A percentile compares a stretch with the other conserved stretches of the same genome.
Conservation (phyloP, 2,797 vertebrate species). For the Brachyrhaphis roseni region DNA sequence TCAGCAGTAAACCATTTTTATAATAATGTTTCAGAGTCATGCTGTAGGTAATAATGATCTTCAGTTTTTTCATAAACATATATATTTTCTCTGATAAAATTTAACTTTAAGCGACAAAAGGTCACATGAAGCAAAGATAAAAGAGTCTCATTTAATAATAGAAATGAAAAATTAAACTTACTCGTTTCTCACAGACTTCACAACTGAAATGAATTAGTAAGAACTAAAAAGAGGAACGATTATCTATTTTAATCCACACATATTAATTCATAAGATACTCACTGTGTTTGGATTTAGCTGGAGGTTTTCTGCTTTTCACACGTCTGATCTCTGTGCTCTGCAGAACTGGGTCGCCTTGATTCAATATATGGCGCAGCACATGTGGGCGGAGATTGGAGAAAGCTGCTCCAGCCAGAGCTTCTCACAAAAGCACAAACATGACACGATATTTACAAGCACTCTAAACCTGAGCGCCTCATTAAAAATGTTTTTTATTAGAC, state of each 20-base stretch:
- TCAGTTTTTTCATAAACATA: background rate
- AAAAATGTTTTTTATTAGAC: background rate
- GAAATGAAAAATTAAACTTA: background rate
- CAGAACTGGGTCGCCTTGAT: background rate
- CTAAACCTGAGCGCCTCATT: background rate
- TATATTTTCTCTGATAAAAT: background rate
- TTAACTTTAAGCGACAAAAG: background rate
- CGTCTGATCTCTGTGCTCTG: background rate
- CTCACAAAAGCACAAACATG: background rate
- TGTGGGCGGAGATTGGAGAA: conserved; percentile 20
- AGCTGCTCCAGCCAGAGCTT: background rate
- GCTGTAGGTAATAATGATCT: background rate
- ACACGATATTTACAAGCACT: background rate
- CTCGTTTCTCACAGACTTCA: background rate
- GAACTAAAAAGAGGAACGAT: background rate
- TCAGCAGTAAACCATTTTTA: background rate
- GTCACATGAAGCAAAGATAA: background rate
- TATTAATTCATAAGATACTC: conserved; percentile 13
- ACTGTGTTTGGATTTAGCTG: conserved; percentile 1
- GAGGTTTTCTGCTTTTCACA: background rate
- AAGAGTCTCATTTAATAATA: background rate
- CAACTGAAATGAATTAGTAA: background rate
- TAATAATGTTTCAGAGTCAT: background rate
- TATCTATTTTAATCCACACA: background rate
- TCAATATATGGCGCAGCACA: accelerated